Base-by-base conservation (phyloP, 2,888 invertebrate genomes). In the Corbicula japonica region DNA sequence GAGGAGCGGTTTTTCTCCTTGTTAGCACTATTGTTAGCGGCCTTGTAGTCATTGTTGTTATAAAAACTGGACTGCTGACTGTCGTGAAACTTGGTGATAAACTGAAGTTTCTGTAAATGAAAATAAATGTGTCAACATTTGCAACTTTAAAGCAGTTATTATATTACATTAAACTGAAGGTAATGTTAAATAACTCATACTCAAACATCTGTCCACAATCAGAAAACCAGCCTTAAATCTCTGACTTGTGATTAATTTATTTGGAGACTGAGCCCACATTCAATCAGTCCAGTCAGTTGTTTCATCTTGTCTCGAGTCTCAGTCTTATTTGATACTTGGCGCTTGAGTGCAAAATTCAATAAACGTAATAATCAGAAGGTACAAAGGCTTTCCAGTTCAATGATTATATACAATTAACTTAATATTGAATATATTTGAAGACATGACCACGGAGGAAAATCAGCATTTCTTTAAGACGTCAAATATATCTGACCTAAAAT, bases 1-100 rank as follows among this genome's bases (percentile, higher is more conserved):
- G 54, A n/a, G 15, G 60, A 48, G 34, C 79, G 58, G 50, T 84
- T 84, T 34, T 84, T 84, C 34, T 52, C 74, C n/a, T 32, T 52
- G 60, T 84, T 81, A 1, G 34, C 65, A n/a, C 52, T 75, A 34
- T 35, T 73, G 28, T 60, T 62, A 2, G 79, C 76, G 5, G 78
- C 69, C 46, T 60, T 72, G 61, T 68, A 79, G 35, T 46, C 32
- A 0, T 56, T 58, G 32, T 69, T 68, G 28, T 76, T 69, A 46
- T 73, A 76, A 48, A 76, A 76, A 35, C 66, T 54, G 2, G 74
- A 38, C 26, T 35, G 62, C 32, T 76, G 41, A 46, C 82, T 78
- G 10, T 78, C 76, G n/a, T 54, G 60, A 26, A 63, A 82, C 54
- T 82, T 78, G 1, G 78, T 79, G 5, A 76, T 73, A 21, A 66